Conservation (phyloP, 1,140 invertebrate species). For the Teleogryllus occipitalis region DNA sequence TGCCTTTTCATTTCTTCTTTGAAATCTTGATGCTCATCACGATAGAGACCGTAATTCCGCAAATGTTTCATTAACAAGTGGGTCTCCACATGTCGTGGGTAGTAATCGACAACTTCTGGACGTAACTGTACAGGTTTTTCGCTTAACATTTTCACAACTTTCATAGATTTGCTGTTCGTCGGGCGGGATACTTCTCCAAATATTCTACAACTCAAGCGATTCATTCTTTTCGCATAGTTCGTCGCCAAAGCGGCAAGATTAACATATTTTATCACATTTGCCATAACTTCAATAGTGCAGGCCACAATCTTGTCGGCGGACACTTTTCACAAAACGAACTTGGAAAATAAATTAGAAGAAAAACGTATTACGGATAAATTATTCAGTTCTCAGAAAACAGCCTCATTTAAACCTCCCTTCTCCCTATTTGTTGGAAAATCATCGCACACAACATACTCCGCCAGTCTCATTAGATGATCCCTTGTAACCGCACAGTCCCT, state of each 20-base stretch:
- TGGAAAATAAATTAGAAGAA: no score
- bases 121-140: slow-evolving; percentile 65
- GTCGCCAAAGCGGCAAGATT: slow-evolving; percentile 58
- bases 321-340: no score
- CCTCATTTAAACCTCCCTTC: no score
- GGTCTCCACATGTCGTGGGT: slow-evolving; percentile 74
- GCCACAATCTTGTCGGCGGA: no score
- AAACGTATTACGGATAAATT: no score
- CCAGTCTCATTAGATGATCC: no score
- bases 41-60: slow-evolving; percentile 66
- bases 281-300: no score
- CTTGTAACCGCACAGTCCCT: no score
- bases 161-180: slow-evolving; percentile 55
- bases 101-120: slow-evolving; percentile 70
- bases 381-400: no score
- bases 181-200: slow-evolving; percentile 79
- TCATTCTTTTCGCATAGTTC: slow-evolving; percentile 78
- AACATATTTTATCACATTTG: slow-evolving; percentile 48
- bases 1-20: slow-evolving; percentile 79
- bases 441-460: no score
- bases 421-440: no score
- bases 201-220: slow-evolving; percentile 74
- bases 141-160: slow-evolving; percentile 72
- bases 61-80: slow-evolving; percentile 59
- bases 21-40: slow-evolving; percentile 89